Base-by-base conservation (phyloP, 2,888 invertebrate species). In the Plutella xylostella region DNA sequence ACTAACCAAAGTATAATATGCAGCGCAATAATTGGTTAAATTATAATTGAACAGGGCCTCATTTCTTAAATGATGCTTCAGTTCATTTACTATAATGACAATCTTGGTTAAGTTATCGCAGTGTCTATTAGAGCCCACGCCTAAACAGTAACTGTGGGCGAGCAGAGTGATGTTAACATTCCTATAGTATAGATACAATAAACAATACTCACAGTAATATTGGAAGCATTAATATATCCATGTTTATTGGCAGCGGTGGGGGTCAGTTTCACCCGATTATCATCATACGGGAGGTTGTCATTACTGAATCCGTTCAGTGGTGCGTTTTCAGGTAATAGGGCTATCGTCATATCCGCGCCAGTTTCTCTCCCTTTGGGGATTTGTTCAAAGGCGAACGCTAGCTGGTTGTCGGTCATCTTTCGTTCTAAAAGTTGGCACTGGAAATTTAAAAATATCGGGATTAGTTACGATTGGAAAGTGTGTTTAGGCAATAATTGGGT, bases 151-250 rank as follows among this genome's bases (percentile, higher is more conserved):
- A 25, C 11, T 25, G 11, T 25, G 25, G 25, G 5, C 25, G 25
- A 25, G 34, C 14, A 38, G 7, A 12, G 7, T n/a, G 4, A 20
- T 17, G 6, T 14, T 18, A 4, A 14, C 25, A 30, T 30, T 3
- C 11, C n/a, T 11, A 7, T 4, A 9, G n/a, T 2, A 12, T 25
- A 21, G 4, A 1, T 3, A 0, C 1, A n/a, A n/a, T n/a, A n/a
- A n/a, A n/a, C n/a, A n/a, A 6, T 15, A 58, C 65, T 66, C 68
- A 94, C 95, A 58, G 93, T 92, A 50, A 97, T 89, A 62, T 95
- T 93, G 2, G 95, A 96, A 1, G 96, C 96, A 79, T 97, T 97
- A 54, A 97, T 92, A 61, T 97, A 97, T 12, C 97, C 97, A 61
- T 88, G 88, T 44, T 91, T 90, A 74, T 97, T 97, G 55, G 88